Base-by-base conservation (phyloP, 2,113 vertebrate genomes). In the Onychorhynchus coronatus region DNA sequence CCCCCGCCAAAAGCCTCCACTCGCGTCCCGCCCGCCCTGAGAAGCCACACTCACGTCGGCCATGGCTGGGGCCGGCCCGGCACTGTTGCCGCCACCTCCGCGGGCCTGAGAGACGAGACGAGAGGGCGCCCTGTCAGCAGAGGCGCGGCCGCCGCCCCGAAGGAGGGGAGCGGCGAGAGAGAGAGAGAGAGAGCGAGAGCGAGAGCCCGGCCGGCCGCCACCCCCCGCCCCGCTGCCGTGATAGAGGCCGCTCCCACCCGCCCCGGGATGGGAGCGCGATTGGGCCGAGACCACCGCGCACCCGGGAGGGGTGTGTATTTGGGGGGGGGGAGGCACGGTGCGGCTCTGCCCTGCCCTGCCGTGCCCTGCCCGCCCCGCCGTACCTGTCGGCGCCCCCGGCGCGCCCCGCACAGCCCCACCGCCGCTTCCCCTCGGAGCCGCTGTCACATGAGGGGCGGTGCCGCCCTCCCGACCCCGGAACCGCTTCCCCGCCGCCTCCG, bases 41-140 rank as follows among this genome's bases (percentile, higher is more conserved):
- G 33, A 58, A 63, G 28, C 37, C 47, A 25, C 85, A 88, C 94
- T 93, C 39, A 95, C 94, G 47, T 93, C 94, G 68, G 94, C 94
- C 91, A 93, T 88, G 75, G 84, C 70, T 85, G 33, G 62, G 66
- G 63, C 18, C n/a, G n/a, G n/a, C n/a, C n/a, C n/a, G n/a, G n/a
- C n/a, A n/a, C n/a, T n/a, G n/a, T n/a, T n/a, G n/a, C n/a, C n/a
- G n/a, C n/a, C n/a, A n/a, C n/a, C n/a, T n/a, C n/a, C n/a, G n/a
- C n/a, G n/a, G n/a, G n/a, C n/a, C n/a, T n/a, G n/a, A n/a, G n/a
- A n/a, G n/a, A n/a, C n/a, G n/a, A n/a, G n/a, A n/a, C n/a, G n/a
- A n/a, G n/a, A n/a, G n/a, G n/a, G n/a, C n/a, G n/a, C n/a, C n/a
- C n/a, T n/a, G n/a, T n/a, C n/a, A n/a, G n/a, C n/a, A n/a, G n/a